phyloP scores from a whole-genome alignment of 2,797 vertebrate species.

The Spea hammondii region DNA sequence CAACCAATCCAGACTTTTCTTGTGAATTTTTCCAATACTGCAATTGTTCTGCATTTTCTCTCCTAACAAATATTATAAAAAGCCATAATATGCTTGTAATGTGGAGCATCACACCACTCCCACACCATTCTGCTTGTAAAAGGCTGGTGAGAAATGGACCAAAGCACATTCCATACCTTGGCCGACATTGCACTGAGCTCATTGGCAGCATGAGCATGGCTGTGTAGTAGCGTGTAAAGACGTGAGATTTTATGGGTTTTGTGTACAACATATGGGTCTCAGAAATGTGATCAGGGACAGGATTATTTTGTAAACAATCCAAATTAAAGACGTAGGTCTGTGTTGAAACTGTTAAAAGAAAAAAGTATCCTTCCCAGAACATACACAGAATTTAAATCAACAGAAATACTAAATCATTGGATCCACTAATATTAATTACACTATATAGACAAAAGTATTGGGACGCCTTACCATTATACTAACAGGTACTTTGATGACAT shows the following conservation, averaged over 20 bases:
- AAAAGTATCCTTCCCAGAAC: not conserved
- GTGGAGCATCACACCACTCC: conserved; percentile 30
- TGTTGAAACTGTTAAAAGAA: too few relatives aligned
- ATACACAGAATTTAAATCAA: not conserved
- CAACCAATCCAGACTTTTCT: conserved; percentile 24
- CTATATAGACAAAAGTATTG: too few relatives aligned
- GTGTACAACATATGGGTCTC: conserved; percentile 28
- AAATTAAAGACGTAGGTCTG: too few relatives aligned
- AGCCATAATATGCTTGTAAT: conserved; percentile 39
- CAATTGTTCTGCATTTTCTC: conserved; percentile 17
- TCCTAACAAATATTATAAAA: conserved; percentile 36
- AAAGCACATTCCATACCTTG: conserved; percentile 44
- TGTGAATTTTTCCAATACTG: conserved; percentile 19
- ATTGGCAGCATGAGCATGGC: conserved; percentile 15
- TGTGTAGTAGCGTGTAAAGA: conserved; percentile 36
- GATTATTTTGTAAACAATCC: too few relatives aligned
- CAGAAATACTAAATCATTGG: too few relatives aligned
- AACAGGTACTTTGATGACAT: too few relatives aligned
- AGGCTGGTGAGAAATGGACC: conserved; percentile 34
- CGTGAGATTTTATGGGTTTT: conserved; percentile 1
- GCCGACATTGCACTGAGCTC: conserved; percentile 35
- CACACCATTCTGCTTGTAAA: conserved; percentile 42
- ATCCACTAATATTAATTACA: too few relatives aligned
- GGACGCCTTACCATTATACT: too few relatives aligned
- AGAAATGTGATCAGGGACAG: conserved; percentile 10